phyloP scores from a whole-genome alignment of 1,140 invertebrate genomes.

The Cryptotermes secundus region DNA sequence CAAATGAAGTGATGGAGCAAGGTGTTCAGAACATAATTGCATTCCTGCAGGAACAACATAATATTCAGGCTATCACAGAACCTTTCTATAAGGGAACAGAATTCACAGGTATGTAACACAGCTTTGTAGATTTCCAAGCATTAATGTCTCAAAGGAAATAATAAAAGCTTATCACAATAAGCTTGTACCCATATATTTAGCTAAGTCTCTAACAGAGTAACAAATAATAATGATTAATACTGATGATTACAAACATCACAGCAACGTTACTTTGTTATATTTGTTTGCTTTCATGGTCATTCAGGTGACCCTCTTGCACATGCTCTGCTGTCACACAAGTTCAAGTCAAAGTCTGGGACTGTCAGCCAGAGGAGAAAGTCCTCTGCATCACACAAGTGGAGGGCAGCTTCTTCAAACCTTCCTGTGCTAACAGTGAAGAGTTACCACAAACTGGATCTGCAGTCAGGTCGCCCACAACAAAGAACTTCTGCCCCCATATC shows the following conservation, averaged over 20 bases:
- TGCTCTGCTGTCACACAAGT: background rate
- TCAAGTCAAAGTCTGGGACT: background rate
- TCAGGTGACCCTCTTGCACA: background rate
- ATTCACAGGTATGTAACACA: background rate
- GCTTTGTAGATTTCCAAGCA: too few species aligned
- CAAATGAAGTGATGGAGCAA: conserved; percentile 48
- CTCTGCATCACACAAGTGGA: background rate
- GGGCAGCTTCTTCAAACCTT: background rate
- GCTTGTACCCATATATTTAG: too few species aligned
- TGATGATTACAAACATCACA: too few species aligned
- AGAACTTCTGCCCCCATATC: background rate
- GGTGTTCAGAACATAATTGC: conserved; percentile 49
- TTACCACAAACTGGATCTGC: background rate
- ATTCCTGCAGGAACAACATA: conserved; percentile 53
- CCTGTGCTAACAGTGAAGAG: conserved; percentile 25
- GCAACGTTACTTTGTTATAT: too few species aligned
- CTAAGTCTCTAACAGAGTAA: too few species aligned
- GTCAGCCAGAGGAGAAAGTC: background rate
- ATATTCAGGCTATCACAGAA: conserved; percentile 40
- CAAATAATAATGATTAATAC: too few species aligned
- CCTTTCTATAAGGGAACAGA: conserved; percentile 32
- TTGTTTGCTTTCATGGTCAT: too few species aligned
- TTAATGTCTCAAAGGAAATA: too few species aligned
- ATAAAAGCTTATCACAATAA: too few species aligned
- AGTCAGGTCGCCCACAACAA: background rate